Percentiles rank a stretch among this genome's conserved stretches.
These are phyloP conservation scores for Oopsacas minuta DNA, from an alignment of 37 sponge, comb jelly and placozoan species.

Conservation along the genomic window DNA sequence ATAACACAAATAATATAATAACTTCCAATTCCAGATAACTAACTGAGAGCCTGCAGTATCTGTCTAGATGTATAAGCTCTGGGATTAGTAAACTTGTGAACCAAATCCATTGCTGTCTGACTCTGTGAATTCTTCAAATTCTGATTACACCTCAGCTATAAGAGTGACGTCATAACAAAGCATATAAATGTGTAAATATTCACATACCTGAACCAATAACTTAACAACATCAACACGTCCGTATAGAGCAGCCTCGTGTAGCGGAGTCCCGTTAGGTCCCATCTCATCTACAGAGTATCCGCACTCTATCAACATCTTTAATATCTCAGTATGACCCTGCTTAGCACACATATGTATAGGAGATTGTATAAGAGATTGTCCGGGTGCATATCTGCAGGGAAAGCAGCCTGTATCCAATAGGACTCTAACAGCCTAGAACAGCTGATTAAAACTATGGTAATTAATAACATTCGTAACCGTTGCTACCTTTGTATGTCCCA, in stretches of 20 bases:
- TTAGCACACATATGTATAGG: constrained; percentile 71
- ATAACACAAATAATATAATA: too few species aligned
- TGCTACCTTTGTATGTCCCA: constrained; percentile 52
- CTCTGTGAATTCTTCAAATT: neutral
- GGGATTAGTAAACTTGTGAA: neutral
- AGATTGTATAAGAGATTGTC: constrained; percentile 40
- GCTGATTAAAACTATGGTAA: neutral
- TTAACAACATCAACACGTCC: constrained; percentile 63
- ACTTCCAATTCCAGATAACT: too few species aligned
- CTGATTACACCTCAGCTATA: neutral
- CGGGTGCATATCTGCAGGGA: constrained; percentile 22
- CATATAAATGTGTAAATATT: neutral
- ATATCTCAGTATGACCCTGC: constrained; percentile 48
- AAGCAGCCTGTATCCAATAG: constrained; percentile 66
- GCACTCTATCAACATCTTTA: constrained; percentile 40
- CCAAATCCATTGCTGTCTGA: neutral
- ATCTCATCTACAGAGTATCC: constrained; percentile 55
- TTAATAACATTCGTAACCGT: neutral
- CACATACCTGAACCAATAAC: constrained; percentile 46
- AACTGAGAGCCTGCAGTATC: constrained; percentile 15
- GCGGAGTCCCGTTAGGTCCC: constrained; percentile 56
- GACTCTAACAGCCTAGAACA: constrained; percentile 44
- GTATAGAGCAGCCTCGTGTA: constrained; percentile 78
- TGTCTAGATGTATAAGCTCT: neutral
- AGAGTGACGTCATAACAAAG: constrained; percentile 17